These are phyloP conservation scores for Alces alces DNA, from an alignment of 2,113 vertebrate species.

Conservation along the genomic window DNA sequence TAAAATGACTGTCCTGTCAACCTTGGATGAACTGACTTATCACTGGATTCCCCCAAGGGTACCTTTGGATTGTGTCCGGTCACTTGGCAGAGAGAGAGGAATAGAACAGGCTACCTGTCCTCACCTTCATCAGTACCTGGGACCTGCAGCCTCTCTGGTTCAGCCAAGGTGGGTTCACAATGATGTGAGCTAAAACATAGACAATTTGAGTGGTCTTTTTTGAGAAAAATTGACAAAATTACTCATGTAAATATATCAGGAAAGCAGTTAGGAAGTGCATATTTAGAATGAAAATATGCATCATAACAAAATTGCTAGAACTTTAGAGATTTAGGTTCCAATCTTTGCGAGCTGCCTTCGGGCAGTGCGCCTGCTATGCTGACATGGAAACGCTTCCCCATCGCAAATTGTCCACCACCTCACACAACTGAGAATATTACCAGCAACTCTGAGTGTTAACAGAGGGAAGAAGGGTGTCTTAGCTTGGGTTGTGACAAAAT, in stretches of 20 bases:
- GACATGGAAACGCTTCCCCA: neutral
- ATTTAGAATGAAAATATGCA: neutral
- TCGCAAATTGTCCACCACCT: neutral
- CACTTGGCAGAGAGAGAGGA: neutral
- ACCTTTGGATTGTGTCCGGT: neutral
- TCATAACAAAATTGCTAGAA: neutral
- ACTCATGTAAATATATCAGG: neutral
- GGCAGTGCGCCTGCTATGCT: neutral
- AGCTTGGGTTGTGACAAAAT: neutral
- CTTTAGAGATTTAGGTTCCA: neutral
- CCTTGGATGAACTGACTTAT: neutral
- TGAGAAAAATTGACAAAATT: neutral
- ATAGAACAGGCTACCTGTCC: rapidly evolving
- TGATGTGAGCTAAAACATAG: neutral
- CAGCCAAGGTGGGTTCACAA: neutral
- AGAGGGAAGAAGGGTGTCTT: neutral
- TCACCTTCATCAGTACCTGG: rapidly evolving
- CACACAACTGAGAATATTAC: neutral
- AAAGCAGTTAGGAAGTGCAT: neutral
- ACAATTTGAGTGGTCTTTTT: neutral
- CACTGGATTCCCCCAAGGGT: neutral
- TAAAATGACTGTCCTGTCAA: neutral
- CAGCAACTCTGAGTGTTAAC: neutral
- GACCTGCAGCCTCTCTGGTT: neutral
- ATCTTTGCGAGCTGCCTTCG: neutral